A percentile compares a stretch with the other conserved stretches of the same genome.
Conservation (phyloP, 2,888 invertebrate species). For the Diaphora mendica region DNA sequence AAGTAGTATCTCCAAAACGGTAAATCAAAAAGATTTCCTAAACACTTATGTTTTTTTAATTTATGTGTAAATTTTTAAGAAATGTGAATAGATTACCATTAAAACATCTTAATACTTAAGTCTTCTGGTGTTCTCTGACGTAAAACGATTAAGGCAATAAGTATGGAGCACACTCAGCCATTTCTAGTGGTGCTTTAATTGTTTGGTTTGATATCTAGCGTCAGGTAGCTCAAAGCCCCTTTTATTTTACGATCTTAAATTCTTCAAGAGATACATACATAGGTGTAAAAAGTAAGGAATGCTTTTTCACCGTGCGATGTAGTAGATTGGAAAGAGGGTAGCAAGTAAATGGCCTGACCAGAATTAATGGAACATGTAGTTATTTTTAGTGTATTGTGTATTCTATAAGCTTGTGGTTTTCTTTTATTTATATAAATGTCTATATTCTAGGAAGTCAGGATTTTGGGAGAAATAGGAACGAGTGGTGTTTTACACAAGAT, state of each 20-base stretch:
- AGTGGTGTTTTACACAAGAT: neutral
- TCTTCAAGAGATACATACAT: constrained; percentile 79
- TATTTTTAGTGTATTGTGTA: constrained; percentile 52
- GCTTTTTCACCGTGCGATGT: constrained; percentile 65
- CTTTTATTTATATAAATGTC: neutral
- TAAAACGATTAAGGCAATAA: neutral
- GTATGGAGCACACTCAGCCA: neutral
- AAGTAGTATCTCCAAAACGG: no score
- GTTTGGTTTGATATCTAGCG: constrained; percentile 59
- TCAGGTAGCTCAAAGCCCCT: constrained; percentile 70
- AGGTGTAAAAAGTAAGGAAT: constrained; percentile 74
- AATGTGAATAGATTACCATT: no score
- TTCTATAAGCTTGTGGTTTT: constrained; percentile 3
- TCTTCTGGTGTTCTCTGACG: neutral
- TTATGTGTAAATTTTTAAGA: no score
- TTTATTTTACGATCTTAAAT: constrained; percentile 85
- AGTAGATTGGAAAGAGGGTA: constrained; percentile 64
- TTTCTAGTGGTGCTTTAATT: constrained; percentile 40
- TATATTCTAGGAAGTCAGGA: neutral
- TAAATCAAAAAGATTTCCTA: no score
- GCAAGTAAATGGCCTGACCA: constrained; percentile 60
- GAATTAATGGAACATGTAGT: constrained; percentile 71
- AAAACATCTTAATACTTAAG: no score
- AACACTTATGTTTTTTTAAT: no score
- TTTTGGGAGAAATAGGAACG: neutral